These are phyloP conservation scores for Bombylius major DNA, from an alignment of 2,888 invertebrate genomes.

Conservation along the genomic window DNA sequence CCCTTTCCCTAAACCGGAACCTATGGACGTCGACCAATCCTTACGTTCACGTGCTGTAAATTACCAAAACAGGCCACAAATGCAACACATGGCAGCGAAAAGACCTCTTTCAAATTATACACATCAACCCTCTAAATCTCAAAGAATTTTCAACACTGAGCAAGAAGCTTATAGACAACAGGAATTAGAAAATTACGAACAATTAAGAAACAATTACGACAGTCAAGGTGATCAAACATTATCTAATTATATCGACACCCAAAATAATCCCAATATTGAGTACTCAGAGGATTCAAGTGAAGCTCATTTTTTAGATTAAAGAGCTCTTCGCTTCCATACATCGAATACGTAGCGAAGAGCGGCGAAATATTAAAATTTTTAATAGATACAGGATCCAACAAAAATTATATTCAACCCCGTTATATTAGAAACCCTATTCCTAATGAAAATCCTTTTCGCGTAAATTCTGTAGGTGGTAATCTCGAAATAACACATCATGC, in stretches of 20 bases:
- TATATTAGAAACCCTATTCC: too few species aligned
- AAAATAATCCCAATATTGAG: neutral
- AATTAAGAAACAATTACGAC: neutral
- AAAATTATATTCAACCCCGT: too few species aligned
- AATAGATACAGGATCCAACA: too few species aligned
- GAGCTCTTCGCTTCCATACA: slow-evolving; percentile 14
- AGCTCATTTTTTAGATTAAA: slow-evolving; percentile 18
- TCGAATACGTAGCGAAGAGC: slow-evolving; percentile 12
- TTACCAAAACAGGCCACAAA: slow-evolving; percentile 5
- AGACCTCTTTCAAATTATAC: too few species aligned
- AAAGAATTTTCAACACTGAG: neutral
- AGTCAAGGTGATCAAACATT: too few species aligned
- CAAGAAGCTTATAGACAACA: neutral
- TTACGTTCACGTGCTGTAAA: slow-evolving; percentile 8
- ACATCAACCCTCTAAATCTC: too few species aligned
- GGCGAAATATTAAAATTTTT: slow-evolving; percentile 13
- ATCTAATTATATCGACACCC: neutral
- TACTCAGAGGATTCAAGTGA: too few species aligned
- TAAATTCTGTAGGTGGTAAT: slow-evolving; percentile 11
- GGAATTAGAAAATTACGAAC: neutral
- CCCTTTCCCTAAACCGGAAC: slow-evolving; percentile 8
- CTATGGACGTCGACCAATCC: slow-evolving; percentile 11
- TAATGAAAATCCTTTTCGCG: too few species aligned
- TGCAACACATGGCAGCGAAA: too few species aligned
- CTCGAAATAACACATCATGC: slow-evolving; percentile 10